Percentiles rank a stretch among this genome's conserved stretches.
Evolutionary conservation across 2,113 vertebrate species (phyloP).

Genomic region (Trochalopteron elliotii): DNA sequence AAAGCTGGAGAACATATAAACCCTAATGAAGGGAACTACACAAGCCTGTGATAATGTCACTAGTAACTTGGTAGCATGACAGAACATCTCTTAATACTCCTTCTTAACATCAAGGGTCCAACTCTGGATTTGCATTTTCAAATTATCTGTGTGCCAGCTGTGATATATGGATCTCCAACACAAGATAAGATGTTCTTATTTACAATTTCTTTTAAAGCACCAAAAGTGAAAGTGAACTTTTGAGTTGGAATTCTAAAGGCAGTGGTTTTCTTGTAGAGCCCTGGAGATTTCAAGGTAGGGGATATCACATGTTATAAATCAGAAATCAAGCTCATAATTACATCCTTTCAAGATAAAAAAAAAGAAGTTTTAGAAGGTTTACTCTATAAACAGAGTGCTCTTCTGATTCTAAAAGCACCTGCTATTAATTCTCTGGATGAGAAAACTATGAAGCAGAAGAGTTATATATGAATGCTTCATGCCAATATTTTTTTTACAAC

Average conservation of each 20-base stretch:
- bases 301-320: neutral
- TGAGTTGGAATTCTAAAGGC: neutral
- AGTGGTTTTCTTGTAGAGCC: neutral
- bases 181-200: neutral
- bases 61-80: neutral
- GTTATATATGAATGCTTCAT: neutral
- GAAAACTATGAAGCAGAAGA: neutral
- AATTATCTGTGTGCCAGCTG: neutral
- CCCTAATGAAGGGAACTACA: neutral
- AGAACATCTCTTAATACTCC: neutral
- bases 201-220: neutral
- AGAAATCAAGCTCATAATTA: slow-evolving; percentile 18
- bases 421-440: neutral
- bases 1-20: neutral
- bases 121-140: neutral
- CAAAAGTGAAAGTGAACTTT: slow-evolving; percentile 2
- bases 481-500: neutral
- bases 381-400: neutral
- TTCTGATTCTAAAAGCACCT: slow-evolving; percentile 6
- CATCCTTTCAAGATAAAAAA: neutral
- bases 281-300: neutral
- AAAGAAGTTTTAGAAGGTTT: neutral
- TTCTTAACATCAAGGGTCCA: neutral
- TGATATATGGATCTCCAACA: neutral
- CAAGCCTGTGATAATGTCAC: neutral